These are phyloP conservation scores for Ochotona princeps DNA, from an alignment of 2,113 vertebrate species.

Conservation along the genomic window DNA sequence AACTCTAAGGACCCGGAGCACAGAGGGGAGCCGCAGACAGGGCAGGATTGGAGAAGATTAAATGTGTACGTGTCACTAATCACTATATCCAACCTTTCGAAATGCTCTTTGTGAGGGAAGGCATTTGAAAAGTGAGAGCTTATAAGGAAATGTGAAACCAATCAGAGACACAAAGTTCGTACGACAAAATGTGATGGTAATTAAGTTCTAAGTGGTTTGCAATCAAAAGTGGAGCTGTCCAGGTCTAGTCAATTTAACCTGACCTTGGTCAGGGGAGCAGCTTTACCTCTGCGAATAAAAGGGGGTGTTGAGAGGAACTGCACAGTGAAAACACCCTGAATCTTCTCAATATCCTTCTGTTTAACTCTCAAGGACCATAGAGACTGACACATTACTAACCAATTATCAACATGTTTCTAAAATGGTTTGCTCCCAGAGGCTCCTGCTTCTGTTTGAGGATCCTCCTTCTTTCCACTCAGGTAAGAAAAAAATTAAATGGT, in stretches of 20 bases:
- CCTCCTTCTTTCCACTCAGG: conserved; percentile 19
- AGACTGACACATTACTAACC: conserved; percentile 8
- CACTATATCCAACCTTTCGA: conserved; percentile 73
- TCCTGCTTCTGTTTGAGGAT: not conserved
- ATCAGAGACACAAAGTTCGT: not conserved
- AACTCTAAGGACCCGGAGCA: conserved; percentile 37
- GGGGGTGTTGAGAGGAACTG: not conserved
- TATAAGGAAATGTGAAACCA: conserved; percentile 66
- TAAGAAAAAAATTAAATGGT: conserved; percentile 34
- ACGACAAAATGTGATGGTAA: not conserved
- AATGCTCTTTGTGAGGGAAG: conserved; percentile 72
- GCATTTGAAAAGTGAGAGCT: conserved; percentile 59
- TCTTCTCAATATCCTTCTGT: not conserved
- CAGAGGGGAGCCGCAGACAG: conserved; percentile 2
- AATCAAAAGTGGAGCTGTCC: conserved; percentile 52
- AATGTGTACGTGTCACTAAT: conserved; percentile 69
- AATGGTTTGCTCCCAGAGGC: not conserved
- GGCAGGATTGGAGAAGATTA: conserved; percentile 55
- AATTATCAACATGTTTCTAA: conserved; percentile 29
- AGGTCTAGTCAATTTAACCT: conserved; percentile 12
- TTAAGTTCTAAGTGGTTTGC: conserved; percentile 49
- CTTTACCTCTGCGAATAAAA: not conserved
- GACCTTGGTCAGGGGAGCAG: conserved; percentile 37
- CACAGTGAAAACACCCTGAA: not conserved
- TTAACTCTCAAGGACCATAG: conserved; percentile 10